phyloP scores from a whole-genome alignment of 2,888 invertebrate species.

The Endomychus coccineus region DNA sequence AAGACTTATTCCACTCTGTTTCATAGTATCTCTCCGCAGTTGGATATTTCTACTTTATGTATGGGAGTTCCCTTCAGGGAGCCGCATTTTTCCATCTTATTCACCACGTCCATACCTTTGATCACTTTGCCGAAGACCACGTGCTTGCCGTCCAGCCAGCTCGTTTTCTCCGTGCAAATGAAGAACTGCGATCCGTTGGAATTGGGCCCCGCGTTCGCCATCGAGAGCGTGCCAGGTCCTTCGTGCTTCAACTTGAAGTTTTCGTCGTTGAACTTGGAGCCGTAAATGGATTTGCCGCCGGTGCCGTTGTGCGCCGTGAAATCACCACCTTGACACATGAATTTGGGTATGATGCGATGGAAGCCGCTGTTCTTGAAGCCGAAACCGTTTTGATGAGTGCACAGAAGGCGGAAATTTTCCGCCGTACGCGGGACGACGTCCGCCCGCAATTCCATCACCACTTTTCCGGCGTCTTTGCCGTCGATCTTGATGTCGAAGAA shows the following conservation, averaged over 20 bases:
- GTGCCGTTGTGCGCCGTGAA: slow-evolving; percentile 97
- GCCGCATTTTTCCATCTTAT: slow-evolving; percentile 57
- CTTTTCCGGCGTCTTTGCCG: slow-evolving; percentile 76
- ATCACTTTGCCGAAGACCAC: slow-evolving; percentile 13
- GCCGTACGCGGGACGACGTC: slow-evolving; percentile 95
- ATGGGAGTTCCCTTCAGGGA: slow-evolving; percentile 71
- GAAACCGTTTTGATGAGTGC: slow-evolving; percentile 94
- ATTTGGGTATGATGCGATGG: slow-evolving; percentile 93
- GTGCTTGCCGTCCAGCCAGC: slow-evolving; percentile 12
- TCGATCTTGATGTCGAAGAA: slow-evolving; percentile 93
- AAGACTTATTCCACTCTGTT: too few relatives aligned
- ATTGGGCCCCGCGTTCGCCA: slow-evolving; percentile 14
- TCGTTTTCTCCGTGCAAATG: slow-evolving; percentile 9
- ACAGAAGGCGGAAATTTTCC: slow-evolving; percentile 86
- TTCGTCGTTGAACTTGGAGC: slow-evolving; percentile 95
- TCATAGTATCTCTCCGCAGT: slow-evolving; percentile 89
- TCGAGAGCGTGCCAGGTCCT: slow-evolving; percentile 6
- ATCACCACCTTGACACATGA: slow-evolving; percentile 99
- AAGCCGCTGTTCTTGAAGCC: slow-evolving; percentile 89
- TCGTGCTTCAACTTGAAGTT: slow-evolving; percentile 45
- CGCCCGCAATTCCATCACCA: slow-evolving; percentile 83
- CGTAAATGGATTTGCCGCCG: slow-evolving; percentile 95
- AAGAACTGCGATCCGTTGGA: slow-evolving; percentile 16
- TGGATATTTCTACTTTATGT: slow-evolving; percentile 71
- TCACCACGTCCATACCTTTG: slow-evolving; percentile 13